A percentile compares a stretch with the other conserved stretches of the same genome.
These are phyloP conservation scores for Caradrina kadenii DNA, from an alignment of 2,888 invertebrate species.

Conservation along the genomic window DNA sequence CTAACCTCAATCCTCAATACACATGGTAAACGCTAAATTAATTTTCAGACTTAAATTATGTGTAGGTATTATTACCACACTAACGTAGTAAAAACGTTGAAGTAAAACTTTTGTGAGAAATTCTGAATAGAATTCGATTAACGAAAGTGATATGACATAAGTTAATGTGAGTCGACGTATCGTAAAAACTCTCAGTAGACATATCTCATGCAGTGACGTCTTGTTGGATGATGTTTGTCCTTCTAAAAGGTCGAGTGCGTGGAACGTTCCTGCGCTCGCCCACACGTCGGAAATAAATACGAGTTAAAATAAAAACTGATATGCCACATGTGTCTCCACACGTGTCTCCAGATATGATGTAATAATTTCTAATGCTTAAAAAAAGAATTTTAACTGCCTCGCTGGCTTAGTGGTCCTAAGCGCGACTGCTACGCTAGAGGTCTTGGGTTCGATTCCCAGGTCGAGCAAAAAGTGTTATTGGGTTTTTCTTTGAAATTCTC, in stretches of 20 bases:
- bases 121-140: slow-evolving; percentile 43
- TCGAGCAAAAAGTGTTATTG: too few species aligned
- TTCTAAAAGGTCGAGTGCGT: slow-evolving; percentile 40
- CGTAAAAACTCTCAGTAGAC: slow-evolving; percentile 2
- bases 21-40: not conserved
- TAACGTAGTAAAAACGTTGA: not conserved
- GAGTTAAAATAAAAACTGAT: not conserved
- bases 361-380: not conserved
- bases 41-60: too few species aligned
- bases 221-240: slow-evolving; percentile 22
- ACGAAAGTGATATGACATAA: slow-evolving; percentile 18
- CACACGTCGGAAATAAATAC: not conserved
- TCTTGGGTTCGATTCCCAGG: too few species aligned
- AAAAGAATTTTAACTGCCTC: too few species aligned
- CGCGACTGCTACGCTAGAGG: too few species aligned
- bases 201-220: slow-evolving; percentile 15
- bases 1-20: too few species aligned
- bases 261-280: not conserved
- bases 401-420: too few species aligned
- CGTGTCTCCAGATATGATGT: not conserved
- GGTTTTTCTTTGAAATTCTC: too few species aligned
- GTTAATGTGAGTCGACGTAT: slow-evolving; percentile 26
- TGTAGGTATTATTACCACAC: too few species aligned
- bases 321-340: not conserved
- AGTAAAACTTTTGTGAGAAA: slow-evolving; percentile 19